Evolutionary conservation across 2,113 vertebrate species (phyloP).

Genomic region (Choloepus hoffmanni): DNA sequence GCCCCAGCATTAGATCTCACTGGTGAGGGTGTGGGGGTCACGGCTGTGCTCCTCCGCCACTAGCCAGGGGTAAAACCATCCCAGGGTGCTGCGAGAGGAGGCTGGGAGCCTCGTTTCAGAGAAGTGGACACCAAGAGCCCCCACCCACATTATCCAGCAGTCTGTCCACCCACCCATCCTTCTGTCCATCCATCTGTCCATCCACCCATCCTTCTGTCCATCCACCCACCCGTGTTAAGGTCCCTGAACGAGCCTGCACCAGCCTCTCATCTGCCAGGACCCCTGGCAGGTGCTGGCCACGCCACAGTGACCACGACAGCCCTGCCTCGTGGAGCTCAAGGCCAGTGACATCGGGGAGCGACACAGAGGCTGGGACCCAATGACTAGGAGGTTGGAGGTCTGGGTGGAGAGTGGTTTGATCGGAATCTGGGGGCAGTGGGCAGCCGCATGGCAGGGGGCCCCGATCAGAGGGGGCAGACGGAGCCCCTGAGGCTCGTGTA

Average conservation of each 20-base stretch:
- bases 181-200: rapidly evolving
- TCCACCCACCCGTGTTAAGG: neutral
- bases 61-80: neutral
- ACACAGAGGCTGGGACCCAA: neutral
- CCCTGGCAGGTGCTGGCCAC: neutral
- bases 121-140: too few relatives aligned
- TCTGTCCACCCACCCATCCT: neutral
- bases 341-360: neutral
- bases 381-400: neutral
- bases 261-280: neutral
- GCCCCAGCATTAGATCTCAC: neutral
- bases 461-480: too few relatives aligned
- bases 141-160: neutral
- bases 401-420: too few relatives aligned
- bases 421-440: too few relatives aligned
- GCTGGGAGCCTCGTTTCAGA: neutral
- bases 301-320: neutral
- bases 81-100: neutral
- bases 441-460: too few relatives aligned
- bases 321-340: neutral
- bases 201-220: too few relatives aligned
- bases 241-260: neutral
- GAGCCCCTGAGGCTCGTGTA: too few relatives aligned
- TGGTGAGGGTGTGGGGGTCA: neutral
- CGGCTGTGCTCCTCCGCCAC: neutral